Base-by-base conservation (phyloP, 1,140 invertebrate species). In the Bombus vancouverensis region DNA sequence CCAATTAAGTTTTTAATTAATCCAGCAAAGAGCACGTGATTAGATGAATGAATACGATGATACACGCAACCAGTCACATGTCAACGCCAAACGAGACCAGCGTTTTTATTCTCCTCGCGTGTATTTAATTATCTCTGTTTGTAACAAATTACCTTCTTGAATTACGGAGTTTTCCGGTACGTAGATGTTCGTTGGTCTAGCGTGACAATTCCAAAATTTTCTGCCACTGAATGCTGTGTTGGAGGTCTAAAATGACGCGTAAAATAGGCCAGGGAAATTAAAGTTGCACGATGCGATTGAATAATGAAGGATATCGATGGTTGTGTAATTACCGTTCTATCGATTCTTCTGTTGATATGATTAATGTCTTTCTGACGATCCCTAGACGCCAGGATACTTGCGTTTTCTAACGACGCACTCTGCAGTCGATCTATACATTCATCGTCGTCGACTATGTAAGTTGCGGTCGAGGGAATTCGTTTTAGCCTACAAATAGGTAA, bases 111-210 rank as follows among this genome's bases (percentile, higher is more conserved):
- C 5, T 22, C 8, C 10, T 15, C 12, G 5, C 3, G 10, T 44
- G 6, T 3, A 9, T 32, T 34, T 75, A 65, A 78, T 78, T n/a
- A 42, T 1, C 28, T 62, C 10, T n/a, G 28, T 3, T n/a, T 18
- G 5, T 8, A n/a, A 72, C 28, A 15, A n/a, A n/a, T 18, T 85
- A 90, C 88, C 90, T 89, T 91, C 90, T 53, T 91, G 80, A 62
- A 92, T 88, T 25, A 87, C 44, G 12, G 70, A 34, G 47, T 90
- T 76, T 71, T 80, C 47, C 9, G 77, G 76, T 22, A 87, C 5
- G 25, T 72, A 90, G 18, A 72, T 10, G 10, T 28, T 83, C 34
- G 73, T 68, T 1, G 76, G 74, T 37, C 85, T 85, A 37, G 15
- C 47, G 6, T 74, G 66, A 42, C 83, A 73, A 6, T 78, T 90